These are phyloP conservation scores for Eustalomyia histrio DNA, from an alignment of 2,888 invertebrate genomes.

Conservation along the genomic window DNA sequence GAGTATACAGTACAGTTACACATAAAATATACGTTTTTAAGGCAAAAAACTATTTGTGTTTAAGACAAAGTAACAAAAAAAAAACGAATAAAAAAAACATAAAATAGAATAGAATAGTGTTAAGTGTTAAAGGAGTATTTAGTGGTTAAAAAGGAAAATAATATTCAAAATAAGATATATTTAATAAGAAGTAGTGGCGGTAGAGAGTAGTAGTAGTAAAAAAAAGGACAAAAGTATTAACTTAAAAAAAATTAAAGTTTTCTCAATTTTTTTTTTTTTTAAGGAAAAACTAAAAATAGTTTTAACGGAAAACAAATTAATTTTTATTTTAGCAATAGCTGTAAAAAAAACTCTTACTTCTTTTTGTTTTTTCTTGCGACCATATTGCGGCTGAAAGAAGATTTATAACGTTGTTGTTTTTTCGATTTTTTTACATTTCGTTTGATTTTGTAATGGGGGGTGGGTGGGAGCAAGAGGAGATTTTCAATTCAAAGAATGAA, in stretches of 20 bases:
- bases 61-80: slow-evolving; percentile 5
- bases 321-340: slow-evolving; percentile 42
- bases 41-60: slow-evolving; percentile 65
- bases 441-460: slow-evolving; percentile 44
- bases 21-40: slow-evolving; percentile 41
- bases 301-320: slow-evolving; percentile 11
- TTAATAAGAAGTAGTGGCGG: not conserved
- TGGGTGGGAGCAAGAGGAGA: slow-evolving; percentile 17
- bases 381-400: slow-evolving; percentile 83
- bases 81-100: slow-evolving; percentile 22
- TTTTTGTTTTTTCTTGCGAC: slow-evolving; percentile 99
- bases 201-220: slow-evolving; percentile 9
- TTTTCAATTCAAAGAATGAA: slow-evolving; percentile 38
- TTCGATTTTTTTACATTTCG: slow-evolving; percentile 56
- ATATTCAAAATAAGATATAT: not conserved
- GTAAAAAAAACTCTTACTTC: slow-evolving; percentile 90
- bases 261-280: slow-evolving; percentile 8
- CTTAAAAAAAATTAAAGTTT: not conserved
- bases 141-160: not conserved
- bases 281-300: slow-evolving; percentile 38
- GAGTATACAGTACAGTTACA: not conserved
- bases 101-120: not conserved
- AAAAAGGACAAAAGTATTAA: not conserved
- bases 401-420: slow-evolving; percentile 70
- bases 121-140: not conserved